Evolutionary conservation across 2,797 vertebrate genomes (phyloP).

Genomic region (Lycodopsis pacificus): DNA sequence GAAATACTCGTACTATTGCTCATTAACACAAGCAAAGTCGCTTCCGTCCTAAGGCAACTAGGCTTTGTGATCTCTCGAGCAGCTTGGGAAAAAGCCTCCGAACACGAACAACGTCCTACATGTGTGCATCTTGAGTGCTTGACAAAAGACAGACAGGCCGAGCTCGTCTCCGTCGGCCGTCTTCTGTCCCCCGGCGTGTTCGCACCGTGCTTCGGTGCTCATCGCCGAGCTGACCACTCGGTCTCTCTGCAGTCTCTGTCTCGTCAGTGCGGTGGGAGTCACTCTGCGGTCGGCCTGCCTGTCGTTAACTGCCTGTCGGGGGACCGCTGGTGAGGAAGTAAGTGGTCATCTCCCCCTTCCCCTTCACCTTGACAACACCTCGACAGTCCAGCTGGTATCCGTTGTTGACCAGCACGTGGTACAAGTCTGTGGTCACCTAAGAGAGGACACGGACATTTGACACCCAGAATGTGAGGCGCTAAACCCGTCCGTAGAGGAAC

Average conservation of each 20-base stretch:
- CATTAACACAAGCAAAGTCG: conserved; percentile 73
- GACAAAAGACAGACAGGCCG: conserved; percentile 59
- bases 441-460: conserved; percentile 58
- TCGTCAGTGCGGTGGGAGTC: conserved; percentile 69
- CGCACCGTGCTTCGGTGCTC: conserved; percentile 36
- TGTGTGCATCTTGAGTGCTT: conserved; percentile 48
- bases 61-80: conserved; percentile 76
- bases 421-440: conserved; percentile 95
- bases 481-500: conserved; percentile 19
- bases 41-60: conserved; percentile 83
- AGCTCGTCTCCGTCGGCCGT: conserved; percentile 38
- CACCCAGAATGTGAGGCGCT: conserved; percentile 44
- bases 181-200: conserved; percentile 51
- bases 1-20: conserved; percentile 78
- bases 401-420: conserved; percentile 91
- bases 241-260: conserved; percentile 61
- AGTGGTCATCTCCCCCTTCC: conserved; percentile 98
- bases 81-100: conserved; percentile 65
- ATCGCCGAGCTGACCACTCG: conserved; percentile 50
- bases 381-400: conserved; percentile 94
- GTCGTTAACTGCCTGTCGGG: conserved; percentile 84
- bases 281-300: conserved; percentile 32
- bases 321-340: conserved; percentile 97
- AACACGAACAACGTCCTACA: conserved; percentile 43
- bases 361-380: conserved; percentile 96